Conservation (phyloP, 2,888 invertebrate genomes). For the Ophion ellenae region DNA sequence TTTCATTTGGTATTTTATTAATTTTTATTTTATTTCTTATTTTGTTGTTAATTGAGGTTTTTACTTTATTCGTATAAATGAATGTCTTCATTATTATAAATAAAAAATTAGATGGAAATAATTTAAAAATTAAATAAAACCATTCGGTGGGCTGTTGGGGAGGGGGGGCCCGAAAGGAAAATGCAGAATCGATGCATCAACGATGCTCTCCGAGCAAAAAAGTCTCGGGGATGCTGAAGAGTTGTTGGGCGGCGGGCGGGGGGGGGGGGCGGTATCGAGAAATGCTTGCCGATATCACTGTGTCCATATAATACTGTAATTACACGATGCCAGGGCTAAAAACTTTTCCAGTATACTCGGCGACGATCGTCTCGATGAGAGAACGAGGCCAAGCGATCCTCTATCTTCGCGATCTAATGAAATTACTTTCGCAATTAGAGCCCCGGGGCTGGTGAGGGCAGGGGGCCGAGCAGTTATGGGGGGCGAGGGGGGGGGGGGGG, state of each 20-base stretch:
- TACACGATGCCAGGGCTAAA: constrained; percentile 40
- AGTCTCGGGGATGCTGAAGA: background rate
- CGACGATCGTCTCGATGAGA: constrained; percentile 48
- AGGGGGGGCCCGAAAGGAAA: too few relatives aligned
- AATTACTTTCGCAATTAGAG: constrained; percentile 65
- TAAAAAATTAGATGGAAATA: too few relatives aligned
- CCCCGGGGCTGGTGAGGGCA: background rate
- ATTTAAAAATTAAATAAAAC: too few relatives aligned
- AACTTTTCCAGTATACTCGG: constrained; percentile 26
- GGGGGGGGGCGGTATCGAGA: background rate
- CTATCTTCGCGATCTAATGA: constrained; percentile 54
- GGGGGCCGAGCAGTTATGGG: too few relatives aligned
- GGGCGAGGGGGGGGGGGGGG: background rate
- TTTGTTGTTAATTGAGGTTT: too few relatives aligned
- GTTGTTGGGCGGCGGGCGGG: background rate
- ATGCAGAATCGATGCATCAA: too few relatives aligned
- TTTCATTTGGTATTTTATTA: too few relatives aligned
- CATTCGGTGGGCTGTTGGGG: too few relatives aligned
- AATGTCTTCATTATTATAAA: too few relatives aligned
- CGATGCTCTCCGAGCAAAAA: background rate
- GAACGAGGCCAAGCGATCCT: constrained; percentile 41
- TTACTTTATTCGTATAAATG: too few relatives aligned
- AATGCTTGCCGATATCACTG: constrained; percentile 3
- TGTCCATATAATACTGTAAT: constrained; percentile 17
- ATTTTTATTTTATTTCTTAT: too few relatives aligned